Evolutionary conservation across 1,140 invertebrate genomes (phyloP), one percentile per base, ranked within the genome.

Genomic region (Drosophila mayri): DNA sequence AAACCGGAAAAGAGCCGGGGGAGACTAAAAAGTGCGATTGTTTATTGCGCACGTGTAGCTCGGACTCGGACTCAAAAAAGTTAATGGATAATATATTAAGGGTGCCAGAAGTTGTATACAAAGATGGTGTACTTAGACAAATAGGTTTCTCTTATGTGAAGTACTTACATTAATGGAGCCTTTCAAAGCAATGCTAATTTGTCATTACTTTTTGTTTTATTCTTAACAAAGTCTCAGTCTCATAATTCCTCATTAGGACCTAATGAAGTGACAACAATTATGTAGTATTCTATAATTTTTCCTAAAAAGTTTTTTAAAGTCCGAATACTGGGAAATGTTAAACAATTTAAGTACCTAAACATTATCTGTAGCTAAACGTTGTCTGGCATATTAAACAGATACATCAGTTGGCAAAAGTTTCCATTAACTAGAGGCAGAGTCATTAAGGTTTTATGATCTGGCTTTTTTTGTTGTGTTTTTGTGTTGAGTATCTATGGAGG

Each of bases 361-460:
- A 71, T 46, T 71, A 30, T 12, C 35, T 30, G 20, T 7, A 67
- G 12, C 12, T 66, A 11, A 28, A 43, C n/a, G 41, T 35, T 71
- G 67, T 47, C 41, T 59, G 50, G 65, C 68, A 72, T 72, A 71
- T 40, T 41, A 71, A 72, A 37, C 43, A 71, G 50, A 71, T 40
- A 58, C 32, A 20, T 30, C 50, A 41, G 37, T 52, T 32, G 6
- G 22, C 46, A 70, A 72, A 71, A 72, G 68, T 72, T 72, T 72
- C 68, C 65, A 72, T 58, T 40, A 71, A 58, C 63, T 68, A 52
- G 50, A 40, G n/a, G 10, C 32, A 11, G 28, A 49, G 65, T 47
- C 68, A 58, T 72, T 59, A 71, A n/a, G 41, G 28, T 65, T 71
- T 72, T 49, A 72, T 49, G 50, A 25, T 28, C 52, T 40, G 16